A percentile compares a stretch with the other conserved stretches of the same genome.
These are phyloP conservation scores for Chaetura pelagica DNA, from an alignment of 2,113 vertebrate species.

Conservation along the genomic window DNA sequence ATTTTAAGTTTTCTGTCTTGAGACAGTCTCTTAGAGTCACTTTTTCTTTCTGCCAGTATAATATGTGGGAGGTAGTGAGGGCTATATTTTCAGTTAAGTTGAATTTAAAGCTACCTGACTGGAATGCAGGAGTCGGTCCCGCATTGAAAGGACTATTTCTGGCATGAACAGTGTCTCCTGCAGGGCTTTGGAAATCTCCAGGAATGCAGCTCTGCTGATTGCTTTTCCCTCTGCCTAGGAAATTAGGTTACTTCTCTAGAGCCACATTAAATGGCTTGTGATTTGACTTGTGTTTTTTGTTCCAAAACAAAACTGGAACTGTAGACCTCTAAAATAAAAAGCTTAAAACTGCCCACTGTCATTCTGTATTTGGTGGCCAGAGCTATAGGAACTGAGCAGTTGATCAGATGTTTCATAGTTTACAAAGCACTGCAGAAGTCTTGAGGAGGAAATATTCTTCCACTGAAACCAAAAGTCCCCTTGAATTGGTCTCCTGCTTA, in stretches of 20 bases:
- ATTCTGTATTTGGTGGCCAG: neutral
- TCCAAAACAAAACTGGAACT: neutral
- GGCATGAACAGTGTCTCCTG: neutral
- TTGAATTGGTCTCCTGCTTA: neutral
- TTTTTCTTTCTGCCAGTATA: neutral
- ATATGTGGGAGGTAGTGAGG: neutral
- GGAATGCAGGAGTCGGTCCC: neutral
- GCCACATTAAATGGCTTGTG: neutral
- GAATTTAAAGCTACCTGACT: neutral
- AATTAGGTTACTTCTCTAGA: neutral
- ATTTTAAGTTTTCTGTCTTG: neutral
- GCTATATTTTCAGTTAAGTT: neutral
- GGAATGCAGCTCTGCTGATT: neutral
- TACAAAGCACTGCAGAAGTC: neutral
- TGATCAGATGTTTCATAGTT: neutral
- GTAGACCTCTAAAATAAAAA: neutral
- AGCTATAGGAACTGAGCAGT: neutral
- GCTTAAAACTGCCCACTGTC: neutral
- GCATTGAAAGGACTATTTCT: neutral
- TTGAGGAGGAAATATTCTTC: neutral
- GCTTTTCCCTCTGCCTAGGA: neutral
- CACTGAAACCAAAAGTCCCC: neutral
- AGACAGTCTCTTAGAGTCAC: neutral
- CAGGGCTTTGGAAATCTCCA: neutral
- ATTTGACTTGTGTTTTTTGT: neutral